Base-by-base conservation (phyloP, 2,113 vertebrate genomes). In the Pelodiscus sinensis region DNA sequence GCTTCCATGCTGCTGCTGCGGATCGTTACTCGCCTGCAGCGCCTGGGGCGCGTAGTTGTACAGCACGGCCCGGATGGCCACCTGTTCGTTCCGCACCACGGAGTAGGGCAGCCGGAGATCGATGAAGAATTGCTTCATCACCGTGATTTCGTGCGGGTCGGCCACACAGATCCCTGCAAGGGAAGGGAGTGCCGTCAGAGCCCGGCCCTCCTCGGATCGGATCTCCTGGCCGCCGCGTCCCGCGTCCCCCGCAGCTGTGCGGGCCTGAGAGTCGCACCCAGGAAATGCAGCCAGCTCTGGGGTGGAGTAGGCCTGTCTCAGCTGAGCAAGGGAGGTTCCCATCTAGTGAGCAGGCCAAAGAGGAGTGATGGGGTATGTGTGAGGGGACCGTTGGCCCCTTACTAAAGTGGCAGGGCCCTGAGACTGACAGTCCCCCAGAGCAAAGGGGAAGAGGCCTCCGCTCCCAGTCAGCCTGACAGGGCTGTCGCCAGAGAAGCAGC, bases 151-250 rank as follows among this genome's bases (percentile, higher is more conserved):
- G 55, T 98, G 97, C 21, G 98, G 95, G 2, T 98, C 92, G 0
- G 97, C 96, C 65, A 99, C 97, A 80, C 98, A 99, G 94, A 99
- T 98, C 27, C 98, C 98, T 99, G 93, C 57, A 19, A 8, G 11
- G 22, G 55, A n/a, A n/a, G 54, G 44, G 8, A 71, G 38, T 24
- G 19, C 22, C 8, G 71, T 24, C 38, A 75, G 44, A 44, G 31
- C 38, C 73, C 73, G 25, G 22, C 73, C 22, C 6, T 24, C 73
- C 73, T 73, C 8, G 31, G 8, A 21, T 71, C 65, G 6, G 60
- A 62, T 25, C 27, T 6, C 60, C 31, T 4, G 8, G 18, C 62
- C 19, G 9, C 15, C 44, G 6, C 44, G 5, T 5, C 44, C 44
- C 44, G 44, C 5, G 31, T 31, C 6, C n/a, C 65, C 9, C 16